Evolutionary conservation across 2,113 vertebrate genomes (phyloP).

Genomic region (Brachypodius melanocephalos): DNA sequence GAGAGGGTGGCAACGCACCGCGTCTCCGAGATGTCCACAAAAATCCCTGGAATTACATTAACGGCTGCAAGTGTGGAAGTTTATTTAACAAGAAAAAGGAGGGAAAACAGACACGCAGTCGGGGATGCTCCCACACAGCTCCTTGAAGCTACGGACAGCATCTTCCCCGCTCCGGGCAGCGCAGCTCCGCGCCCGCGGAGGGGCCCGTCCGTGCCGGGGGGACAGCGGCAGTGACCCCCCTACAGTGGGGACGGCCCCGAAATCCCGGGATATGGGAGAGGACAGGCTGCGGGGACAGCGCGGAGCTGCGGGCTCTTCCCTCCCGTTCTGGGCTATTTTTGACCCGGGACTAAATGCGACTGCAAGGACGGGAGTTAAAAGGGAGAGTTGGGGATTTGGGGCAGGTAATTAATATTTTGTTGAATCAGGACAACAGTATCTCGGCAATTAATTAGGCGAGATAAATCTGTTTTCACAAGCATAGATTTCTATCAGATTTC

Average conservation of each 20-base stretch:
- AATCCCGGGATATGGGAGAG: background rate
- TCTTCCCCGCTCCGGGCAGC: background rate
- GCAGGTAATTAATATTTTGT: background rate
- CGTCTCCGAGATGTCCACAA: background rate
- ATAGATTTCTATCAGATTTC: background rate
- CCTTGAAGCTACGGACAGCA: background rate
- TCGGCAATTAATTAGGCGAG: background rate
- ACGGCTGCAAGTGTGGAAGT: background rate
- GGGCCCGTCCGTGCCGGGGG: background rate
- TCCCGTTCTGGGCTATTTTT: background rate
- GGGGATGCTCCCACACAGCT: fast-evolving
- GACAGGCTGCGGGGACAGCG: background rate
- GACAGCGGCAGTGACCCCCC: background rate
- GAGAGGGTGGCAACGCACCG: fast-evolving
- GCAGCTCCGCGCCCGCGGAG: background rate
- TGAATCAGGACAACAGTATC: background rate
- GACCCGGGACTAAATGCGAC: background rate
- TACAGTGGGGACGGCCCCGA: background rate
- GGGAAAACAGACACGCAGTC: background rate
- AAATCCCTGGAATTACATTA: background rate
- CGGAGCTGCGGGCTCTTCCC: background rate
- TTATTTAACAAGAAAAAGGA: background rate
- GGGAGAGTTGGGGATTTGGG: background rate
- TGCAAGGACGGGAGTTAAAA: background rate
- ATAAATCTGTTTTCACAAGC: background rate